Percentiles rank a stretch among this genome's conserved stretches.
Conservation (phyloP, 92 coral and sea anemone species). For the Zoanthus sociatus region DNA sequence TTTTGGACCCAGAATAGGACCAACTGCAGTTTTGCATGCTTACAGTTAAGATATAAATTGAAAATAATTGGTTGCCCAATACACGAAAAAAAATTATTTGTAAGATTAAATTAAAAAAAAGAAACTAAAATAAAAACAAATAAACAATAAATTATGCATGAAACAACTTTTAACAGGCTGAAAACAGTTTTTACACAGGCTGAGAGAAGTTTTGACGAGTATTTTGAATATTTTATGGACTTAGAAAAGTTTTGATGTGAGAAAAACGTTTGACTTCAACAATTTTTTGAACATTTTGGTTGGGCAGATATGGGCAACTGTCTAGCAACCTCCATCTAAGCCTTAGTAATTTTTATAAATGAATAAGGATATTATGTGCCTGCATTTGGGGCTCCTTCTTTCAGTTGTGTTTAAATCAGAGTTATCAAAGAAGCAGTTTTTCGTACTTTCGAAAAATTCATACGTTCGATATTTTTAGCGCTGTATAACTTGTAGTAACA, state of each 20-base stretch:
- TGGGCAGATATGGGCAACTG: slow-evolving; percentile 2
- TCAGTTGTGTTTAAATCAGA: slow-evolving; percentile 5
- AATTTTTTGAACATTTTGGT: not conserved
- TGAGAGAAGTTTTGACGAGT: not conserved
- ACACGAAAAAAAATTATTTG: not conserved
- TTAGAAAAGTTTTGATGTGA: slow-evolving; percentile 9
- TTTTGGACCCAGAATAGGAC: not conserved
- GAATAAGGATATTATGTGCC: slow-evolving; percentile 6
- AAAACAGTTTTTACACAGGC: slow-evolving; percentile 7
- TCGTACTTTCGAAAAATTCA: not conserved
- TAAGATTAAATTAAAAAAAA: not conserved
- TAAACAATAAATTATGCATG: slow-evolving; percentile 2
- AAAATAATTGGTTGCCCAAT: slow-evolving; percentile 1
- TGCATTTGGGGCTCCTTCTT: slow-evolving; percentile 10
- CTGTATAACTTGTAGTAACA: slow-evolving; percentile 2
- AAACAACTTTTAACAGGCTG: slow-evolving; percentile 7
- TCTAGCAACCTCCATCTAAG: slow-evolving; percentile 2
- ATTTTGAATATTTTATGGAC: not conserved
- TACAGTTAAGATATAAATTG: not conserved
- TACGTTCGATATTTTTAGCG: slow-evolving; percentile 11
- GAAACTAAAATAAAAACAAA: slow-evolving; percentile 1
- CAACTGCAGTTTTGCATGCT: not conserved
- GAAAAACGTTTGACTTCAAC: not conserved
- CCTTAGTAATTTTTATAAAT: slow-evolving; percentile 4
- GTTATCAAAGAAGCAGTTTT: slow-evolving; percentile 10